Evolutionary conservation across 2,113 vertebrate species (phyloP).

Genomic region (Dinomys branickii): DNA sequence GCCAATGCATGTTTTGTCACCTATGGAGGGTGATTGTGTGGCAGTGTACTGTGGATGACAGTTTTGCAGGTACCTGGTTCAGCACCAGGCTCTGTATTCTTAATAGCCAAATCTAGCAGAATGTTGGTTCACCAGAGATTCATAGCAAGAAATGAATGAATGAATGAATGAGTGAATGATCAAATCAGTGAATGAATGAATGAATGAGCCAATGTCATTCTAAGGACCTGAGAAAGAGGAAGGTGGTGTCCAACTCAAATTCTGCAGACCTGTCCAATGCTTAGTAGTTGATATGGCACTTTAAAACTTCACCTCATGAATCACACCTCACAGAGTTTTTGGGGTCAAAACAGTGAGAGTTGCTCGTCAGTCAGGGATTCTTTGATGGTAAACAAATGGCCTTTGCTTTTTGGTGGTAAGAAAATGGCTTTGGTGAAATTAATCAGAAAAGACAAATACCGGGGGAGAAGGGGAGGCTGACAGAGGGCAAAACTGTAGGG

Average conservation of each 20-base stretch:
- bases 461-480: background rate
- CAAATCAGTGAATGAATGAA: too few species aligned
- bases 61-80: background rate
- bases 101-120: accelerated
- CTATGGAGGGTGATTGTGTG: background rate
- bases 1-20: background rate
- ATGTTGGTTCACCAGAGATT: accelerated
- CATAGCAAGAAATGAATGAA: too few species aligned
- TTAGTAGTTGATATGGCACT: background rate
- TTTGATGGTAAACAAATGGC: background rate
- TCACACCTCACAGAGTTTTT: background rate
- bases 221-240: background rate
- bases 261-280: background rate
- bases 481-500: background rate
- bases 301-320: background rate
- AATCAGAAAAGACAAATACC: background rate
- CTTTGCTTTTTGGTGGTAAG: background rate
- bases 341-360: too few species aligned
- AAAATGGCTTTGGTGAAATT: background rate
- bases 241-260: background rate
- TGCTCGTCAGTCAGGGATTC: background rate
- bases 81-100: background rate
- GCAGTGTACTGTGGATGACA: accelerated
- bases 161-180: too few species aligned
- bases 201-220: too few species aligned